These are phyloP conservation scores for Zhengitettix transpicula DNA, from an alignment of 2,888 invertebrate genomes.

Conservation along the genomic window DNA sequence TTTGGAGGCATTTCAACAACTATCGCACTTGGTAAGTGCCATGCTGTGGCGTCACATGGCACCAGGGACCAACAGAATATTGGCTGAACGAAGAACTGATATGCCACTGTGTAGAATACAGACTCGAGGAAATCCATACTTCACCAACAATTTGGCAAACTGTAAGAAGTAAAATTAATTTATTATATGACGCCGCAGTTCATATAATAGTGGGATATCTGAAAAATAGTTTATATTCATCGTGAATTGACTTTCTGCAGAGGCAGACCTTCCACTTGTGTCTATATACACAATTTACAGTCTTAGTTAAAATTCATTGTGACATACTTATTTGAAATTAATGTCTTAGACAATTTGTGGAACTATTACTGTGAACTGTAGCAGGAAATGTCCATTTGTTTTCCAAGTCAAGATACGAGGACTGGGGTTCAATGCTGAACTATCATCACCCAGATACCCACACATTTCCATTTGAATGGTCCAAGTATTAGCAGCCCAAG, in stretches of 20 bases:
- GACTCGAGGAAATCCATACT: slow-evolving; percentile 58
- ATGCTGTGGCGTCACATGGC: slow-evolving; percentile 6
- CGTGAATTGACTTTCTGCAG: too few species aligned
- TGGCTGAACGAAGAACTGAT: slow-evolving; percentile 41
- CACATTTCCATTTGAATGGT: too few species aligned
- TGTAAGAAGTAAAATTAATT: slow-evolving; percentile 25
- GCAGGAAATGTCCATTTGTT: background rate
- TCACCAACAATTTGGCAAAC: slow-evolving; percentile 76
- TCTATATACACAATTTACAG: background rate
- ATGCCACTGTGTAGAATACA: slow-evolving; percentile 81
- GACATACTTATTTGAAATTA: too few species aligned
- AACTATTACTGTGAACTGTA: background rate
- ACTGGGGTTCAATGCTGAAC: too few species aligned
- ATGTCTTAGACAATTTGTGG: background rate
- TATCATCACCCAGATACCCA: too few species aligned
- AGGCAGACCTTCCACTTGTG: too few species aligned
- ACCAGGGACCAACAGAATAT: slow-evolving; percentile 29
- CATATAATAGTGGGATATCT: too few species aligned
- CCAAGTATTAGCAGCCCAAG: too few species aligned
- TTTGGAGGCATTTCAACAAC: too few species aligned
- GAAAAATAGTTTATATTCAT: background rate
- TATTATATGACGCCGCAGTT: too few species aligned
- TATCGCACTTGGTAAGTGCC: too few species aligned
- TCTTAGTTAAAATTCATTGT: background rate
- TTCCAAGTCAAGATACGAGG: too few species aligned